A percentile compares a stretch with the other conserved stretches of the same genome.
These are phyloP conservation scores for Argentina silus DNA, from an alignment of 2,797 vertebrate species.

Conservation along the genomic window DNA sequence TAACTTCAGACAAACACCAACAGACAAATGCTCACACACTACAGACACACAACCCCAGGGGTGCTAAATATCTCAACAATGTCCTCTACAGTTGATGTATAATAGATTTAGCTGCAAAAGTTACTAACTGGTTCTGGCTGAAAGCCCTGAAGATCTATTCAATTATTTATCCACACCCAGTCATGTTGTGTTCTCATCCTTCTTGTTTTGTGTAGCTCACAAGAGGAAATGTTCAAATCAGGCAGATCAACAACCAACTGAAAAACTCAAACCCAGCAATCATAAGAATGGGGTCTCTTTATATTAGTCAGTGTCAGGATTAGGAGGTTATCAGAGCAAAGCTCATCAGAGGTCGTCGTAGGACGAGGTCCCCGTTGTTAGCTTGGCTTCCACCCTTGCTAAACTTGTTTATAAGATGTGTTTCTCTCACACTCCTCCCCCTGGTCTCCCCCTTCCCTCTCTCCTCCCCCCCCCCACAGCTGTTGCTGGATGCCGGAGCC, in stretches of 20 bases:
- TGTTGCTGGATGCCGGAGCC: constrained; percentile 80
- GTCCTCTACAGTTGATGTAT: constrained; percentile 32
- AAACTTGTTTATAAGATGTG: background rate
- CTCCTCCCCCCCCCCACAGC: constrained; percentile 56
- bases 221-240: constrained; percentile 14
- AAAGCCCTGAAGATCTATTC: constrained; percentile 38
- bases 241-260: constrained; percentile 22
- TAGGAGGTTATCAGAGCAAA: background rate
- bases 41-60: constrained; percentile 32
- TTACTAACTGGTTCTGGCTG: constrained; percentile 35
- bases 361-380: no score
- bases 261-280: constrained; percentile 7
- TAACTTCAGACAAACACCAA: constrained; percentile 31
- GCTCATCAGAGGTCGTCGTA: background rate
- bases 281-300: background rate
- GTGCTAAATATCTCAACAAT: constrained; percentile 33
- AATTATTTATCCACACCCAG: constrained; percentile 42
- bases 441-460: background rate
- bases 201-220: constrained; percentile 21
- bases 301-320: background rate
- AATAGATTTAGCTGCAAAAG: constrained; percentile 25
- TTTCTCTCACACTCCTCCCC: constrained; percentile 18
- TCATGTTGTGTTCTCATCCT: constrained; percentile 15
- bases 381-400: background rate
- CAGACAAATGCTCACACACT: constrained; percentile 32